Conservation (phyloP, 2,797 vertebrate genomes). For the Ataeniobius toweri region DNA sequence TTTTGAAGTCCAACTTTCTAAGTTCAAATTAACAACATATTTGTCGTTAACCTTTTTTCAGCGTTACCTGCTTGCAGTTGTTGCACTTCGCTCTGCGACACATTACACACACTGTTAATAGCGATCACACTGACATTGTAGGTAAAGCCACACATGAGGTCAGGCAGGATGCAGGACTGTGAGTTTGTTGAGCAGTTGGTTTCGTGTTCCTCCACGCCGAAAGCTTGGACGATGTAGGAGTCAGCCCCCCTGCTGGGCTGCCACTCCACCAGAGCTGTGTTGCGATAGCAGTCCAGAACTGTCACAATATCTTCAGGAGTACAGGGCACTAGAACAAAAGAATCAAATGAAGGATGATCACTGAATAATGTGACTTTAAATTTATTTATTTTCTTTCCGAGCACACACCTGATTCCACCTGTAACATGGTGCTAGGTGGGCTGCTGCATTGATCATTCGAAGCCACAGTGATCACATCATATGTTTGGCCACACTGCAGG, state of each 20-base stretch:
- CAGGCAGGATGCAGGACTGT: slow-evolving; percentile 65
- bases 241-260: slow-evolving; percentile 59
- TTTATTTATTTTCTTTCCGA: neutral
- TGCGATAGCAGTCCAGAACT: slow-evolving; percentile 61
- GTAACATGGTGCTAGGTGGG: slow-evolving; percentile 47
- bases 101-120: slow-evolving; percentile 68
- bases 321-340: slow-evolving; percentile 74
- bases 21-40: neutral
- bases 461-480: slow-evolving; percentile 64
- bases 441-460: slow-evolving; percentile 70
- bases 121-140: slow-evolving; percentile 80
- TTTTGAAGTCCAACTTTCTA: neutral
- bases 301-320: slow-evolving; percentile 61
- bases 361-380: neutral
- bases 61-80: slow-evolving; percentile 72
- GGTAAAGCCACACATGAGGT: slow-evolving; percentile 74
- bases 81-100: slow-evolving; percentile 52
- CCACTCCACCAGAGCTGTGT: slow-evolving; percentile 74
- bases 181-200: slow-evolving; percentile 64
- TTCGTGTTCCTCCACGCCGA: slow-evolving; percentile 52
- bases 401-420: slow-evolving; percentile 60
- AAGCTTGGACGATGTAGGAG: slow-evolving; percentile 72
- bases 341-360: neutral
- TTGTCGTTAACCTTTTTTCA: neutral
- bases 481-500: slow-evolving; percentile 73